phyloP scores from a whole-genome alignment of 2,797 vertebrate species.

The Amblyraja radiata region DNA sequence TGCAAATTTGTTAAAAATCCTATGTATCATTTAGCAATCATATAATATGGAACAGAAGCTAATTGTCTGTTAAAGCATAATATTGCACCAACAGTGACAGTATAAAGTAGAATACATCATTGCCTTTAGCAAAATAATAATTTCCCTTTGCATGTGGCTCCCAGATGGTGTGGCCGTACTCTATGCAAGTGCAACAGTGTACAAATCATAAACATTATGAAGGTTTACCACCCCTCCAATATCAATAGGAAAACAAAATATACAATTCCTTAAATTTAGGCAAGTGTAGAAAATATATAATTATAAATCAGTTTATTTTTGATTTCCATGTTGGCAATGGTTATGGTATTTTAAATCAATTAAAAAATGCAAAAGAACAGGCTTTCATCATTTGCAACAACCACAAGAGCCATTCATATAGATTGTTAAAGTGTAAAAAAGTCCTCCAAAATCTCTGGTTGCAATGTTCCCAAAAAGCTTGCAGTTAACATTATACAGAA shows the following conservation, averaged over 20 bases:
- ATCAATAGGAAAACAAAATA: background rate
- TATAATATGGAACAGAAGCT: no score
- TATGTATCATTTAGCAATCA: no score
- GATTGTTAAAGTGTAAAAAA: no score
- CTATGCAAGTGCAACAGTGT: background rate
- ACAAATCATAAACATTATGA: no score
- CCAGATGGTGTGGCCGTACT: background rate
- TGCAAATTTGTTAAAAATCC: no score
- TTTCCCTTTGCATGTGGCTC: background rate
- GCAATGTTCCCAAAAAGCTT: background rate
- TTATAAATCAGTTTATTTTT: background rate
- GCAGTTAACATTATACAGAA: background rate
- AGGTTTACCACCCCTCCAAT: no score
- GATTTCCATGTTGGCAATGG: background rate
- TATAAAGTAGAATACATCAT: background rate
- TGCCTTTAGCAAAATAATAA: background rate
- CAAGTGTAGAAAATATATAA: background rate
- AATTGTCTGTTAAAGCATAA: no score
- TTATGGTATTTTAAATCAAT: background rate
- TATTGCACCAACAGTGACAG: background rate
- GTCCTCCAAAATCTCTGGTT: no score
- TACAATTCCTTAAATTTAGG: background rate
- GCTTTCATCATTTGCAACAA: background rate
- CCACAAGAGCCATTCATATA: no score
- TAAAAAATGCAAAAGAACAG: background rate